Evolutionary conservation across 1,140 invertebrate species (phyloP), one percentile per base, ranked within the genome.

Genomic region (Drosophila nannoptera): DNA sequence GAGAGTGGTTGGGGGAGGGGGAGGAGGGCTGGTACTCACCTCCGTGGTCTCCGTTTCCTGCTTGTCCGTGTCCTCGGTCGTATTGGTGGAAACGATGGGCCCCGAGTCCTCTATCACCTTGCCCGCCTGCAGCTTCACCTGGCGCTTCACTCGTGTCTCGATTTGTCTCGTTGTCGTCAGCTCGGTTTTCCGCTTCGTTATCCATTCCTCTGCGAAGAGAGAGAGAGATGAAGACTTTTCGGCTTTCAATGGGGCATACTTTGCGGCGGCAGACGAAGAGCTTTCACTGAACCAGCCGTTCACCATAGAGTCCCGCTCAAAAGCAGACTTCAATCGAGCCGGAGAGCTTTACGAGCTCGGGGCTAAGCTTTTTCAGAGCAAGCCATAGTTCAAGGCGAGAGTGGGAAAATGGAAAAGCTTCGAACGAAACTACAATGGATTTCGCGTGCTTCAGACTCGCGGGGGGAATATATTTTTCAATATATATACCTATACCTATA

Each of bases 121-220:
- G 36, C 96, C 96, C 91, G 97, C 96, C 91, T 97, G 96, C 48
- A 97, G 90, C 45, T 97, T 92, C 22, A 97, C 92, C 88, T 97
- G 95, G n/a, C 96, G 91, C 87, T 97, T 96, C 1, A 97, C 95
- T 64, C 96, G 91, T 7, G 96, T 97, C 82, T 96, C 96, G 67
- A 97, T 97, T 90, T 97, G 95, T 64, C 95, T 92, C 43, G 94
- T 96, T 49, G 96, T 97, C 49, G 94, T 95, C 86, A 96, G 92
- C 90, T 97, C 96, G 69, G 94, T 94, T 89, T 95, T 96, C 90
- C 95, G 95, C 83, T 95, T 94, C 61, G 95, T 96, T 78, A 96
- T 93, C 95, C 95, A 96, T 94, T 97, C 96, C 90, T 97, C 96
- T 97, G 92, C 40, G 22, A 92, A 92, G 0, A 29, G 0, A 53